Evolutionary conservation across 2,113 vertebrate genomes (phyloP), one percentile per base, ranked within the genome.

Genomic region (Trichomycterus rosablanca): DNA sequence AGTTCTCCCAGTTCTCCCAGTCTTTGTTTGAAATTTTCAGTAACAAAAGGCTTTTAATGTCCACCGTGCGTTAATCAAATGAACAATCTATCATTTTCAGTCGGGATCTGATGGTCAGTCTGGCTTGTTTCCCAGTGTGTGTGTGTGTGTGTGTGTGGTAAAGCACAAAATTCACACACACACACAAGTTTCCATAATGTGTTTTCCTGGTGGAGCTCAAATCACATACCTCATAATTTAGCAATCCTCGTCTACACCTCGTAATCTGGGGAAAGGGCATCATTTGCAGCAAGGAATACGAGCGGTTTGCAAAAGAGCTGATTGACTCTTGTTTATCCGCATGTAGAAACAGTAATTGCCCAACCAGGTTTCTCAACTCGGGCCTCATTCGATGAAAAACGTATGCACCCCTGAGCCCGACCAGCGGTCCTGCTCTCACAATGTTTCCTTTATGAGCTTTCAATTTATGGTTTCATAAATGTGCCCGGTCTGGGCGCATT

Each of bases 401-500:
- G 44, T 35, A 28, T 65, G 59, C 20, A 14, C 62, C 67, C 49
- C 50, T 46, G 50, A 65, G 57, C 12, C 39, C 51, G 28, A 63
- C 26, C 61, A 48, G 45, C 52, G 50, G 52, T 45, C 19, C 44
- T 53, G 35, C 55, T 71, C 70, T 74, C 68, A 69, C 77, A 77
- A 73, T 70, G 67, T 68, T 71, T 67, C 66, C 66, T 71, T 79
- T 63, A 70, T 72, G 72, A 65, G 54, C 30, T 61, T 61, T 69
- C 65, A 70, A 66, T 77, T 74, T 72, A 80, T 73, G 74, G 67
- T 74, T 74, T 74, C 65, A 68, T 63, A 72, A 67, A 69, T 52
- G 65, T 26, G 55, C 52, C 20, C 20, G 52, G 68, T 70, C 45
- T 54, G 32, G 64, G 62, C 37, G 40, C 62, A 67, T 71, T 67